Conservation (phyloP, 2,113 vertebrate genomes). For the Pachyramphus minor region DNA sequence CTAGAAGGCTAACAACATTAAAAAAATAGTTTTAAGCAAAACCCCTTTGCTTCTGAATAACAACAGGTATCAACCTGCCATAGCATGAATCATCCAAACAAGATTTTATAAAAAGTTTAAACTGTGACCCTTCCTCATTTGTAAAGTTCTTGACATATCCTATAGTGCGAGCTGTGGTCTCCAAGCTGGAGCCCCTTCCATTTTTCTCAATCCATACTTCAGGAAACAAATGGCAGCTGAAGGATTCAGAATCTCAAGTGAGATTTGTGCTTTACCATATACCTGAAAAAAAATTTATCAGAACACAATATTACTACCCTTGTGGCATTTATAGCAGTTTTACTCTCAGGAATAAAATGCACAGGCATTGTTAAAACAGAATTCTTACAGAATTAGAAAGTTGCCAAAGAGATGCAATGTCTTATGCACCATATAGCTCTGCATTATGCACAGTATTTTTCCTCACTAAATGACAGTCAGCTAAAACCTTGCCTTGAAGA, state of each 20-base stretch:
- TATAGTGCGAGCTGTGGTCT: slow-evolving; percentile 67
- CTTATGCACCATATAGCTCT: background rate
- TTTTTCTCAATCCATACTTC: slow-evolving; percentile 70
- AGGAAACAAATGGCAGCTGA: slow-evolving; percentile 67
- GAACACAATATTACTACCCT: background rate
- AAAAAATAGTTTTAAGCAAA: slow-evolving; percentile 85
- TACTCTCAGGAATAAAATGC: background rate
- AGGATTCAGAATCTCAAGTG: slow-evolving; percentile 92
- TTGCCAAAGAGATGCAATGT: background rate
- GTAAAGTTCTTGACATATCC: slow-evolving; percentile 69
- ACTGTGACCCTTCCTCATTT: slow-evolving; percentile 67
- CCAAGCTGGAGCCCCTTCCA: slow-evolving; percentile 60
- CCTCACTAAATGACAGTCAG: background rate
- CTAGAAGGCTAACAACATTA: slow-evolving; percentile 81
- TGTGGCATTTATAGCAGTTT: background rate
- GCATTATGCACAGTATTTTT: background rate
- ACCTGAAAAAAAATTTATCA: slow-evolving; percentile 75
- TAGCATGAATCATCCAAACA: slow-evolving; percentile 71
- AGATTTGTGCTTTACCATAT: slow-evolving; percentile 99
- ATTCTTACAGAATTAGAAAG: background rate
- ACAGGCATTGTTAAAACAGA: background rate
- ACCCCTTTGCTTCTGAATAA: slow-evolving; percentile 75
- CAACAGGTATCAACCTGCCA: slow-evolving; percentile 66
- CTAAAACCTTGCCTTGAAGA: background rate
- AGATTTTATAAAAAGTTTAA: slow-evolving; percentile 73